Conservation (phyloP, 2,888 invertebrate genomes). For the Ennomos quercinarius region DNA sequence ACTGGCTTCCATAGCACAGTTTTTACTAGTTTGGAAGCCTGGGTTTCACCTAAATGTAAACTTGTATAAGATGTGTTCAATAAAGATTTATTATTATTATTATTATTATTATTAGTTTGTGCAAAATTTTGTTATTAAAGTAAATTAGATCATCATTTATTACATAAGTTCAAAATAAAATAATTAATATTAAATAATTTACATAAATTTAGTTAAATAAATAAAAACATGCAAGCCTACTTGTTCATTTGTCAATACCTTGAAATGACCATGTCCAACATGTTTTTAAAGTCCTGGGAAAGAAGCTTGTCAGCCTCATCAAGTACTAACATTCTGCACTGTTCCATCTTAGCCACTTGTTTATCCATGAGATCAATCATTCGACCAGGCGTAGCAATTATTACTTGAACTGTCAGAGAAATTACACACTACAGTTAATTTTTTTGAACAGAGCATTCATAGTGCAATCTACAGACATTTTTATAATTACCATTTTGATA, state of each 20-base stretch:
- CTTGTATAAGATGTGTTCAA: too few species aligned
- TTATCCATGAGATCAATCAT: constrained; percentile 99
- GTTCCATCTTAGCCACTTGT: constrained; percentile 96
- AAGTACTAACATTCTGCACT: constrained; percentile 98
- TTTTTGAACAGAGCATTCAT: background rate
- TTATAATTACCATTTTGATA: constrained; percentile 94
- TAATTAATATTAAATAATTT: too few species aligned
- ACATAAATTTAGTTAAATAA: too few species aligned
- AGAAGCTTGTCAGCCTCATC: constrained; percentile 99
- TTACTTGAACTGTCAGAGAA: constrained; percentile 92
- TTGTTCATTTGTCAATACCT: constrained; percentile 46
- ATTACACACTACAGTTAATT: constrained; percentile 1
- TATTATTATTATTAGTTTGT: too few species aligned
- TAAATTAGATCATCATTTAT: too few species aligned
- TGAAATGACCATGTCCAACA: constrained; percentile 98
- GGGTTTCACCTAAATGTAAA: too few species aligned
- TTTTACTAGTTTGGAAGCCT: too few species aligned
- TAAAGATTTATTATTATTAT: too few species aligned
- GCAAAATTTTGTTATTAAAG: too few species aligned
- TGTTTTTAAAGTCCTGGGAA: constrained; percentile 99
- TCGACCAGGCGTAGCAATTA: constrained; percentile 99
- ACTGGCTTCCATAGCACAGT: too few species aligned
- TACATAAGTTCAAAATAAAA: too few species aligned
- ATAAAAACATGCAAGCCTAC: too few species aligned
- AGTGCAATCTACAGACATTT: constrained; percentile 1